These are phyloP conservation scores for Boulengerochromis microlepis DNA, from an alignment of 2,113 vertebrate genomes.

Conservation along the genomic window DNA sequence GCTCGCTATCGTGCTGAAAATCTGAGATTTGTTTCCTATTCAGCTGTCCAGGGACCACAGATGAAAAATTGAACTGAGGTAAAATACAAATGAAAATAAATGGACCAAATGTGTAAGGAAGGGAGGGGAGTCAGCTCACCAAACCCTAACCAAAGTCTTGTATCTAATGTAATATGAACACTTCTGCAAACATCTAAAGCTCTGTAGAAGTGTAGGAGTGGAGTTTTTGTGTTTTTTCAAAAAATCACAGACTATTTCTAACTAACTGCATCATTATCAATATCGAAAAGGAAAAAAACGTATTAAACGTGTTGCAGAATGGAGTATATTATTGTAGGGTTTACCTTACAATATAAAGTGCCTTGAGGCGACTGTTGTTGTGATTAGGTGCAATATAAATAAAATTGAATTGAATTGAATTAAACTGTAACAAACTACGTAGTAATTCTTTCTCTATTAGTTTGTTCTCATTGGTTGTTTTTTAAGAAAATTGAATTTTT, in stretches of 20 bases:
- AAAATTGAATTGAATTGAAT: background rate
- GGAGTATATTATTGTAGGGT: too few species aligned
- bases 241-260: background rate
- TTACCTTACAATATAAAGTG: too few species aligned
- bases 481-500: background rate
- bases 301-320: background rate
- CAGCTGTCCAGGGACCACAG: background rate
- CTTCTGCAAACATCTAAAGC: background rate
- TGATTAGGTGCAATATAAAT: background rate
- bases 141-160: background rate
- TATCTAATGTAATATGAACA: background rate
- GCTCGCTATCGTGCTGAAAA: background rate
- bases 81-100: slow-evolving; percentile 18
- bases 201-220: background rate
- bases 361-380: too few species aligned
- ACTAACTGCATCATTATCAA: background rate
- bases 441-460: background rate
- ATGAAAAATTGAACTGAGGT: background rate
- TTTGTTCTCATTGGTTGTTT: background rate
- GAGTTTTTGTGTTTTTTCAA: background rate
- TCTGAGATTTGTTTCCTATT: slow-evolving; percentile 8
- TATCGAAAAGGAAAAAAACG: background rate
- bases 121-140: background rate
- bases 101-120: background rate
- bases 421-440: background rate